phyloP scores from a whole-genome alignment of 2,888 invertebrate species.

The Neoascia interrupta region DNA sequence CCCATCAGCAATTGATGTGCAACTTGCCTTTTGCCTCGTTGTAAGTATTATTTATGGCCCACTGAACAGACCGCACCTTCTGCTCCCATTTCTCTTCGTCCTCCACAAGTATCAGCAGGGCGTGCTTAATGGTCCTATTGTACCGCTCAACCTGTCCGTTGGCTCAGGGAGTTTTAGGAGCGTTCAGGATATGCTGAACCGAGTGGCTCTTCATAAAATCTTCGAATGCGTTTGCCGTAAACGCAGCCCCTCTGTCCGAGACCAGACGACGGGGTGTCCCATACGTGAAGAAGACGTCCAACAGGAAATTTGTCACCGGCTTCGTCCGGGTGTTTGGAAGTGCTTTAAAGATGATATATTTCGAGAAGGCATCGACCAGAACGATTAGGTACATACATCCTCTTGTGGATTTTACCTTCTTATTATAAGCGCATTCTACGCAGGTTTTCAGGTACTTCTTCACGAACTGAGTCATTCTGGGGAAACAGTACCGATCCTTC shows the following conservation, averaged over 20 bases:
- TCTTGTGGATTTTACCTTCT: constrained; percentile 72
- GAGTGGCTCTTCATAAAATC: constrained; percentile 71
- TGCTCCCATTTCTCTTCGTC: too few relatives aligned
- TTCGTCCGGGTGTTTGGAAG: constrained; percentile 74
- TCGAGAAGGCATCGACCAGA: constrained; percentile 76
- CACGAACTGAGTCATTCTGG: constrained; percentile 75
- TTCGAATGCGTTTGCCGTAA: constrained; percentile 75
- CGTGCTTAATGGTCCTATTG: too few relatives aligned
- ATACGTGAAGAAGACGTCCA: constrained; percentile 72
- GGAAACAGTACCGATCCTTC: constrained; percentile 77
- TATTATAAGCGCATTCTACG: constrained; percentile 75
- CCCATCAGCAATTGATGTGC: too few relatives aligned
- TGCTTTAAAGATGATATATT: constrained; percentile 74
- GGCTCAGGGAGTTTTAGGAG: constrained; percentile 72
- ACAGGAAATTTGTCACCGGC: constrained; percentile 71
- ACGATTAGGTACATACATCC: constrained; percentile 75
- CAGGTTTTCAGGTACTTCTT: constrained; percentile 74
- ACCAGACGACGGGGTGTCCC: constrained; percentile 74
- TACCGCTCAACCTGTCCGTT: constrained; percentile 72
- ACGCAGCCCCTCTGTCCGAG: constrained; percentile 76
- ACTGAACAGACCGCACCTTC: too few relatives aligned
- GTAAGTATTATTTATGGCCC: too few relatives aligned
- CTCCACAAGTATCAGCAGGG: too few relatives aligned
- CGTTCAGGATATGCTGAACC: constrained; percentile 70
- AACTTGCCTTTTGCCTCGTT: too few relatives aligned